These are phyloP conservation scores for Drosophila sordidapex DNA, from an alignment of 2,888 invertebrate genomes.

Conservation along the genomic window DNA sequence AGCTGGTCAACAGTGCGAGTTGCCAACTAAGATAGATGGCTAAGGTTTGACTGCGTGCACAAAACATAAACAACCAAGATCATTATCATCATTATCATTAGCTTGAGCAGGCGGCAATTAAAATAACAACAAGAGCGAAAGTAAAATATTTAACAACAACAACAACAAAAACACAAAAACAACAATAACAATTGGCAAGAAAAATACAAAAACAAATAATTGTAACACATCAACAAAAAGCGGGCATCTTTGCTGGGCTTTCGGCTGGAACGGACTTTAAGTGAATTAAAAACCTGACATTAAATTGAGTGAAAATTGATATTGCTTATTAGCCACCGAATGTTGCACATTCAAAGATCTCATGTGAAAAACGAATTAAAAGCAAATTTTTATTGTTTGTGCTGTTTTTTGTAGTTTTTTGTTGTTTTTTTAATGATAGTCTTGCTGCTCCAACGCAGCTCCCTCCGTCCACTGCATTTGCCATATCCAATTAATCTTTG, in stretches of 20 bases:
- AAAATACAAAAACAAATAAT: slow-evolving; percentile 17
- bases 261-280: slow-evolving; percentile 27
- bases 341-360: slow-evolving; percentile 9
- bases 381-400: slow-evolving; percentile 37
- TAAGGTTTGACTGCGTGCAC: slow-evolving; percentile 12
- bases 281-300: slow-evolving; percentile 12
- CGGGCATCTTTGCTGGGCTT: slow-evolving; percentile 17
- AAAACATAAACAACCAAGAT: slow-evolving; percentile 32
- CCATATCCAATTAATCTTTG: slow-evolving; percentile 60
- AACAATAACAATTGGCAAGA: slow-evolving; percentile 49
- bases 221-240: slow-evolving; percentile 5
- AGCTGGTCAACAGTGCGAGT: slow-evolving; percentile 22
- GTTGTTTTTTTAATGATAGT: slow-evolving; percentile 8
- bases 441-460: neutral
- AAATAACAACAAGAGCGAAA: slow-evolving; percentile 61
- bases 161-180: slow-evolving; percentile 14
- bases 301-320: slow-evolving; percentile 67
- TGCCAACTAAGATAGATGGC: neutral
- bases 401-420: slow-evolving; percentile 3
- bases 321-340: slow-evolving; percentile 26
- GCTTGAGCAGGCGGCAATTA: slow-evolving; percentile 62
- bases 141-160: slow-evolving; percentile 57
- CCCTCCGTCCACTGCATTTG: neutral
- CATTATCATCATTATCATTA: slow-evolving; percentile 48
- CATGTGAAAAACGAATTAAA: slow-evolving; percentile 50